Percentiles rank a stretch among this genome's conserved stretches.
Evolutionary conservation across 2,888 invertebrate genomes (phyloP).

Genomic region (Dione vanillae): DNA sequence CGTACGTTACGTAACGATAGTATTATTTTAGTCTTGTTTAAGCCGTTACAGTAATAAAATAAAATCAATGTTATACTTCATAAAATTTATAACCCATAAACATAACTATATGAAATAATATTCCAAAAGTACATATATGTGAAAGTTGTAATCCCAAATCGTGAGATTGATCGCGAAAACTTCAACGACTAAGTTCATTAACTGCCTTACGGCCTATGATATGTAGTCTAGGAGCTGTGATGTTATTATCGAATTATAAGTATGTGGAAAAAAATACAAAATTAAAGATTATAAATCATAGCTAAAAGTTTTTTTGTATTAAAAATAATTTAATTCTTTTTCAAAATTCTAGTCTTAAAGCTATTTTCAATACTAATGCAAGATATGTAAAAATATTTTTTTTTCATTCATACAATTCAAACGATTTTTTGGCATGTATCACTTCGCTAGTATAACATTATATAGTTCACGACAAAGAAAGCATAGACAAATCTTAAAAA

Average conservation of each 20-base stretch:
- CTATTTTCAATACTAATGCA: no score
- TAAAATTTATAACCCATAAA: neutral
- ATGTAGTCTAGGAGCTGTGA: slow-evolving; percentile 20
- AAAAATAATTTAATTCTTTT: no score
- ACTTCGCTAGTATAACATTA: no score
- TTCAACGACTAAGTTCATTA: slow-evolving; percentile 18
- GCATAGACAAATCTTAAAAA: no score
- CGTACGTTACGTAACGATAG: neutral
- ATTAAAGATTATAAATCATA: no score
- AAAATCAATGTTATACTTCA: neutral
- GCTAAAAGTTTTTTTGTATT: no score
- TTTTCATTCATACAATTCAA: no score
- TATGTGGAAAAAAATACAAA: no score
- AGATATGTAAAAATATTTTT: no score
- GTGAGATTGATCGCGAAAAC: slow-evolving; percentile 27
- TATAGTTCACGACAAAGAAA: no score
- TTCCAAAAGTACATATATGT: slow-evolving; percentile 16
- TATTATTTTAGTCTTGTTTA: neutral
- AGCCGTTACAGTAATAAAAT: neutral
- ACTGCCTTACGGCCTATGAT: slow-evolving; percentile 11
- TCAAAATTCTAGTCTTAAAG: no score
- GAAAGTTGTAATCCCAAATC: slow-evolving; percentile 21
- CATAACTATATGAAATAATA: slow-evolving; percentile 2
- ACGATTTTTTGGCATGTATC: no score
- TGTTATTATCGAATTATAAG: neutral